Evolutionary conservation across 2,113 vertebrate species (phyloP), one percentile per base, ranked within the genome.

Genomic region (Sebastes fasciatus): DNA sequence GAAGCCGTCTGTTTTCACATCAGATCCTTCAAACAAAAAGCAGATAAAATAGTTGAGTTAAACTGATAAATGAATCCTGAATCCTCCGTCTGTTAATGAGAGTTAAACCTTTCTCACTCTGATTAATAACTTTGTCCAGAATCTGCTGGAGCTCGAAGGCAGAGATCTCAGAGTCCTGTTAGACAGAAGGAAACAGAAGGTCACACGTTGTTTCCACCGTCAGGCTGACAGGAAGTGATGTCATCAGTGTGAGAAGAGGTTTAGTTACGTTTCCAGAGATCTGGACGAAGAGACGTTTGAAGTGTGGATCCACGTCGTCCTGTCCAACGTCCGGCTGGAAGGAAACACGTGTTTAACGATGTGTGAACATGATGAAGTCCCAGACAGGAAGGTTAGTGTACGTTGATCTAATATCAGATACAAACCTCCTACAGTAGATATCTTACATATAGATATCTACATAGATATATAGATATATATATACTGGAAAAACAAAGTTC

Each of bases 1-100:
- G 84, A 99, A 97, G 16, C 97, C 97, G 6, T 98, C 96, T 0
- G 95, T 96, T 88, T 96, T 97, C 79, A 99, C 94, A 63, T 98
- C 96, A 69, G 95, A 91, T 64, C 96, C 97, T 98, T 21, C 17
- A 58, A 10, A 58, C 26, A 57, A 17, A n/a, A 26, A 26, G 26
- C 26, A 26, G 6, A 55, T n/a, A 8, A 55, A n/a, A 2, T 1
- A 61, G 12, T 26, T 34, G 3, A 19, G 8, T 40, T 40, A 62
- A 40, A 40, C 6, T 6, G 4, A 60, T 12, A 9, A 7, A 9
- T 21, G 9, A 58, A 10, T 7, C 9, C 3, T 21, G 9, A 58
- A 10, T 7, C 9, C 3, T 58, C 23, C 19, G 0, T 26, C 58
- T 40, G 13, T 8, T 14, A 3, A 16, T 14, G 4, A 11, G 13